These are phyloP conservation scores for Cyanoderma ruficeps DNA, from an alignment of 2,113 vertebrate species.

Conservation along the genomic window DNA sequence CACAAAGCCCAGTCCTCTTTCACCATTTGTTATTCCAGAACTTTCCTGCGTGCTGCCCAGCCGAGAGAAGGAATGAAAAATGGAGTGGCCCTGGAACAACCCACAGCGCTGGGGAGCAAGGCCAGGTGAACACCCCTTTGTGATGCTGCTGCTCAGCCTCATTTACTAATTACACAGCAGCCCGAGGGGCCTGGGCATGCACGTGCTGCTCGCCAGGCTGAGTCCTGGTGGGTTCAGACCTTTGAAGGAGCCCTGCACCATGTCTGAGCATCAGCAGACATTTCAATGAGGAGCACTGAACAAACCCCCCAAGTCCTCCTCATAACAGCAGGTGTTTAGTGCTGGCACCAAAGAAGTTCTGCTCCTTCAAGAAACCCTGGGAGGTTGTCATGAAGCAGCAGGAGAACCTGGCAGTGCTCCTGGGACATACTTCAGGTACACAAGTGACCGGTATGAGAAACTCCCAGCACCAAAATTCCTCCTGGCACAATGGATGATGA, in stretches of 20 bases:
- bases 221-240: background rate
- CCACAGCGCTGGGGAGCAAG: background rate
- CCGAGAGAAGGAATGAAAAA: background rate
- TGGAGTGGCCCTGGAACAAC: background rate
- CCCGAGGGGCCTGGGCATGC: background rate
- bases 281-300: background rate
- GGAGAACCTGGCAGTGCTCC: background rate
- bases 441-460: background rate
- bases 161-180: background rate
- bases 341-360: background rate
- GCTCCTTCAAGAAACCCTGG: background rate
- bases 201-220: background rate
- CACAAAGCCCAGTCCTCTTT: conserved; percentile 22
- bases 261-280: background rate
- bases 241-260: background rate
- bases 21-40: conserved; percentile 14
- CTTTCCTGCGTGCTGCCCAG: background rate
- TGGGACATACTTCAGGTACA: background rate
- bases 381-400: background rate
- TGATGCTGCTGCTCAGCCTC: background rate
- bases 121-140: background rate
- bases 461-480: background rate
- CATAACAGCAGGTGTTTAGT: background rate
- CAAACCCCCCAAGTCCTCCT: background rate
- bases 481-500: background rate